Evolutionary conservation across 2,797 vertebrate genomes (phyloP).

Genomic region (Muscicapa striata): DNA sequence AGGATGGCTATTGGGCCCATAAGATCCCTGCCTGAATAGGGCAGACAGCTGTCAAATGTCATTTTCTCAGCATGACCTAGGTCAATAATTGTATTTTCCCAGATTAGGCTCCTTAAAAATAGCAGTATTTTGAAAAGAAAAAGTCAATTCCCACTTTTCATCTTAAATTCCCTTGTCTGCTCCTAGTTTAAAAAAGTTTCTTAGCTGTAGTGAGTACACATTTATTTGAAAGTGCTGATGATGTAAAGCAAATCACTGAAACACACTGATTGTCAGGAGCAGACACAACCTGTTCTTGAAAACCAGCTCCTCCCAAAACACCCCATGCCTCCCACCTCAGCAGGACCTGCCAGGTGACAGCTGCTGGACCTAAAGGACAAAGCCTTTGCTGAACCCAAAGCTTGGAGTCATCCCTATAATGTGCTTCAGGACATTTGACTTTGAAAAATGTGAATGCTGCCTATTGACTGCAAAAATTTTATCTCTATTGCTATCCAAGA

Average conservation of each 20-base stretch:
- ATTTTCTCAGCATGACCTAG: background rate
- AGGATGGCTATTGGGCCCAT: background rate
- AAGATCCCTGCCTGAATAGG: background rate
- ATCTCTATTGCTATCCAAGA: background rate
- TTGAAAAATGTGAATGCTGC: background rate
- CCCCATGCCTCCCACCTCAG: background rate
- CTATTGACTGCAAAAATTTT: background rate
- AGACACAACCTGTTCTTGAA: background rate
- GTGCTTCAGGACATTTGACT: background rate
- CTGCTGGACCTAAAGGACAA: background rate
- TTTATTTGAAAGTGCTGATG: background rate
- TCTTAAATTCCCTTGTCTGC: background rate
- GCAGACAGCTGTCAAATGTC: background rate
- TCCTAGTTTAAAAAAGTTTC: background rate
- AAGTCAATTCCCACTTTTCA: background rate
- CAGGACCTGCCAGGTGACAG: background rate
- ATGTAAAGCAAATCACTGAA: background rate
- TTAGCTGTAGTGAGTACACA: background rate
- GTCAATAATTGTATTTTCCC: slow-evolving; percentile 22
- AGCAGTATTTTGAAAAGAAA: background rate
- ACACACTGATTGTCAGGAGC: background rate
- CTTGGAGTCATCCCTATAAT: background rate
- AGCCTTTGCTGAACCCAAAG: background rate
- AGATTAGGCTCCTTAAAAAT: background rate
- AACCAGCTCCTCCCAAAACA: background rate